Evolutionary conservation across 2,888 invertebrate genomes (phyloP), one percentile per base, ranked within the genome.

Genomic region (Hyposoter dolosus): DNA sequence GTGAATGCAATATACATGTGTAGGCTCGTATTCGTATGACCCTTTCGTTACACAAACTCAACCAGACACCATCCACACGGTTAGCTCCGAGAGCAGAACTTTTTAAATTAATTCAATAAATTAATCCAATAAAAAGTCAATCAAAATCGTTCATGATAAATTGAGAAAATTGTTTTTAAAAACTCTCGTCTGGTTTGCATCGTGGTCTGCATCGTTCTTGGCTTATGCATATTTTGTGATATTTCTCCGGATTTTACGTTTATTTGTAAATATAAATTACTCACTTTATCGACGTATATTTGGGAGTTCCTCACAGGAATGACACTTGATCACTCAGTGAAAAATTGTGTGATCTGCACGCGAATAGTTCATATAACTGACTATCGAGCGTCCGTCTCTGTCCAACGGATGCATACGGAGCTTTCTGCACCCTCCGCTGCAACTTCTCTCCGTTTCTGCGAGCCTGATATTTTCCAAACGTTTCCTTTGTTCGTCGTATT

Each of bases 401-500:
- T 74, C n/a, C 17, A 7, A 72, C 47, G 43, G 63, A 19, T 40
- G 60, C 47, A 74, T 43, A 74, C 68, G 47, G 66, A 79, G 79
- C 82, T 84, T 78, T 71, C 69, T 75, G 53, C 78, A 75, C 84
- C 56, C 74, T 47, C 45, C 17, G 40, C 15, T 7, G 23, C 63
- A 83, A 90, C 90, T 92, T 92, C 92, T 92, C 86, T 81, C 89
- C 74, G 75, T 81, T 91, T 91, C 92, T 93, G 91, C 88, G 89
- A 91, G 90, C 93, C 93, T 93, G 92, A 91, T 90, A 91, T 90
- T 91, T 93, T 92, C 88, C 91, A 90, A 88, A 90, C 91, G 90
- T 93, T 93, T 92, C 93, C 93, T 93, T 93, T 93, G 93, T 93
- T 93, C 93, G 90, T 88, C 71, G 89, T 91, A 92, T 92, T 90